These are phyloP conservation scores for Cynaeus angustus DNA, from an alignment of 2,888 invertebrate species.

Conservation along the genomic window DNA sequence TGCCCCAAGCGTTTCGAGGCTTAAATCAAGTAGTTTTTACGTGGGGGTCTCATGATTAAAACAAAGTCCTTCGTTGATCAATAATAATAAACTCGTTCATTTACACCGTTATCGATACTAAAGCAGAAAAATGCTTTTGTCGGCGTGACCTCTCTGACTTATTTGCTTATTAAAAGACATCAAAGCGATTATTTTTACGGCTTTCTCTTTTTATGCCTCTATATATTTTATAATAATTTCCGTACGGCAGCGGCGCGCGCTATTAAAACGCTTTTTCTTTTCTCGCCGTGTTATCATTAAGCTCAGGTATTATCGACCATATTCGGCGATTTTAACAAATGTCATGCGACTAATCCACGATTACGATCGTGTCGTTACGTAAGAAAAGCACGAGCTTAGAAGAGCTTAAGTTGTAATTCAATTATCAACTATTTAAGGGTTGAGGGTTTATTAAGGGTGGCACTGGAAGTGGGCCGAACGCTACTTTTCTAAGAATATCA, in stretches of 20 bases:
- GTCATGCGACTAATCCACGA: constrained; percentile 5
- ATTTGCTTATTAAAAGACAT: constrained; percentile 49
- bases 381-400: constrained; percentile 22
- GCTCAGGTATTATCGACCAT: not conserved
- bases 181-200: constrained; percentile 53
- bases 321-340: not conserved
- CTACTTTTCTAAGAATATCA: no score
- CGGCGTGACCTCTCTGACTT: constrained; percentile 48
- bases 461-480: constrained; percentile 8
- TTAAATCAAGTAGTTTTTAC: constrained; percentile 1
- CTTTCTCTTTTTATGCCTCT: constrained; percentile 42
- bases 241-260: constrained; percentile 16
- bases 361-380: not conserved
- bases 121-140: constrained; percentile 49
- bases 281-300: not conserved
- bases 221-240: constrained; percentile 42
- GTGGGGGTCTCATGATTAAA: constrained; percentile 1
- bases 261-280: constrained; percentile 16
- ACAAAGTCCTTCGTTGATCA: constrained; percentile 15
- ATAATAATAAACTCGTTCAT: constrained; percentile 47
- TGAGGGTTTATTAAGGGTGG: constrained; percentile 9
- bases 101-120: constrained; percentile 50
- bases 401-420: constrained; percentile 47
- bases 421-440: constrained; percentile 36
- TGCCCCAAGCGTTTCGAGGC: not conserved